Evolutionary conservation across 2,888 invertebrate genomes (phyloP), one percentile per base, ranked within the genome.

Genomic region (Reticulitermes lucifugus): DNA sequence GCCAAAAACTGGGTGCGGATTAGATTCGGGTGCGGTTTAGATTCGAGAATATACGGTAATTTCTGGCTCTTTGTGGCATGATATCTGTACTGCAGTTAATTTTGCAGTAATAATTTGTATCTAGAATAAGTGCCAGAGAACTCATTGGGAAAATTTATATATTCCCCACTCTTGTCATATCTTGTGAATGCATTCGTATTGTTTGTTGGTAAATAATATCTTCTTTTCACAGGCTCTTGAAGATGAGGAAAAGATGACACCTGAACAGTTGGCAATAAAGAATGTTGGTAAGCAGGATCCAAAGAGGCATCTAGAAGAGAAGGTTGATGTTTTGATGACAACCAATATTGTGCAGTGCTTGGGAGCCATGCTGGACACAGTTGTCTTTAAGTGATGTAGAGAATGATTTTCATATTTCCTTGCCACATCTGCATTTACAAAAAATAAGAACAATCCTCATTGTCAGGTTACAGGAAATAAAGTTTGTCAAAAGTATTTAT

Each of bases 231-330:
- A 95, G 94, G 97, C 99, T 12, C 92, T 99, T 86, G 99, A 99
- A 91, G 99, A 99, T 89, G 99, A 99, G 91, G 99, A 99, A 90
- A 99, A 98, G 91, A 99, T 99, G 99, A 99, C 99, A 6, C 98
- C 98, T 1, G 99, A 99, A 91, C 99, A 99, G 91, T 92, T 99
- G 91, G 99, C 99, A 35, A 99, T 99, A 89, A 99, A 99, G 91
- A 99, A 99, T 92, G 99, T 99, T 86, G 99, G 99, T 84, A 99
- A 97, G 91, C 97, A 98, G 91, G 99, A 99, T 91, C 99, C 99
- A 41, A 99, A 99, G 92, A 95, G 99, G 88, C 99, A 99, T 94
- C 93, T 99, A 91, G 99, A 99, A 91, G 99, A 99, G 91, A 98
- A 99, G 92, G 99, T 99, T 35, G 98, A 98, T 91, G 95, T 96